Conservation (phyloP, 2,888 invertebrate genomes). For the Linnaemya vulpina region DNA sequence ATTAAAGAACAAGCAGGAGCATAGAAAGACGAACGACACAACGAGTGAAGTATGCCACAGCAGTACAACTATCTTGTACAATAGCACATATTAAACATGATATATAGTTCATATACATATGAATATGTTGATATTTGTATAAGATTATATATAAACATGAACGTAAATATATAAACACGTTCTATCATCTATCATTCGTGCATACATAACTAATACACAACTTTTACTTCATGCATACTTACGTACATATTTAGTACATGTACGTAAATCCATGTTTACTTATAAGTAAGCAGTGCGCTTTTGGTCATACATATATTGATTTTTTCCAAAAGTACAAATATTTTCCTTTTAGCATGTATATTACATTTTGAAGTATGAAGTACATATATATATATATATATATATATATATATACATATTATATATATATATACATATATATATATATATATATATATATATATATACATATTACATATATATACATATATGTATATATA, state of each 20-base stretch:
- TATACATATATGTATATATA: not conserved
- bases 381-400: not conserved
- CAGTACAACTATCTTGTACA: conserved; percentile 53
- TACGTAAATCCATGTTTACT: conserved; percentile 26
- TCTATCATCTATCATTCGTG: not conserved
- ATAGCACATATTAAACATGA: conserved; percentile 22
- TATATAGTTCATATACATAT: conserved; percentile 39
- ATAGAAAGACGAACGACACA: conserved; percentile 53
- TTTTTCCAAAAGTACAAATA: conserved; percentile 56
- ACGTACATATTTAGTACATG: conserved; percentile 65
- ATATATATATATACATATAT: not conserved
- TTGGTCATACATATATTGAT: conserved; percentile 62
- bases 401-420: not conserved
- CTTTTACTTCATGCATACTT: conserved; percentile 52
- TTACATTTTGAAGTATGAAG: conserved; percentile 22
- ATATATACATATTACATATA: not conserved
- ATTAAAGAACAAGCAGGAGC: conserved; percentile 54
- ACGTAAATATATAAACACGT: conserved; percentile 12
- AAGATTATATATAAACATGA: not conserved
- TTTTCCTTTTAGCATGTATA: conserved; percentile 27
- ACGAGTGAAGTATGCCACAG: conserved; percentile 57
- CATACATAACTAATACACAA: not conserved
- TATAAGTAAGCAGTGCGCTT: conserved; percentile 36
- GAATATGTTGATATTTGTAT: conserved; percentile 7
- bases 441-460: conserved; percentile 5